Evolutionary conservation across 2,888 invertebrate species (phyloP).

Genomic region (Colletes collaris): DNA sequence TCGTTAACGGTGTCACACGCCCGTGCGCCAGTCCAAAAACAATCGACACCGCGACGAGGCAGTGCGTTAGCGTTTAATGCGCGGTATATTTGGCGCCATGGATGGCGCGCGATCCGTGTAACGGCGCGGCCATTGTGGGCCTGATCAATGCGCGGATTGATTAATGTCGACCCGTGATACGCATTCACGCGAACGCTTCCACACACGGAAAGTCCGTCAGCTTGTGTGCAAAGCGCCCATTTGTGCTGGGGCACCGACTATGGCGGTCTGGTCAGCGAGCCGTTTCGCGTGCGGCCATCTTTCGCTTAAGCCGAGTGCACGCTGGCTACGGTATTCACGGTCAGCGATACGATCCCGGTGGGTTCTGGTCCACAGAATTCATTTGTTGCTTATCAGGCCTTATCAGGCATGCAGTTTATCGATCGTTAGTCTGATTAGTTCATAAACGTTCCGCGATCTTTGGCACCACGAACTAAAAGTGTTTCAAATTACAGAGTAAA

Average conservation of each 20-base stretch:
- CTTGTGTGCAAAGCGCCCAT: too few species aligned
- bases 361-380: not conserved
- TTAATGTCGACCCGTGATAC: slow-evolving; percentile 70
- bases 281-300: slow-evolving; percentile 56
- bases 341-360: not conserved
- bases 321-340: not conserved
- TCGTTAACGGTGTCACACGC: too few species aligned
- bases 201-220: slow-evolving; percentile 22
- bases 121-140: slow-evolving; percentile 68
- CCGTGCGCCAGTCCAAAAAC: too few species aligned
- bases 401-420: too few species aligned
- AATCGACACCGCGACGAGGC: too few species aligned
- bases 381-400: not conserved
- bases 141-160: slow-evolving; percentile 75
- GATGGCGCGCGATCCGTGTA: slow-evolving; percentile 56
- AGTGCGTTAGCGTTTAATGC: slow-evolving; percentile 57
- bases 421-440: not conserved
- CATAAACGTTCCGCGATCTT: too few species aligned
- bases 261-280: slow-evolving; percentile 66
- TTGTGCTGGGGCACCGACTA: slow-evolving; percentile 44
- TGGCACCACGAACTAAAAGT: too few species aligned
- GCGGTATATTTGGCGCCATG: slow-evolving; percentile 40
- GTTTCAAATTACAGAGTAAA: too few species aligned
- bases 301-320: not conserved
- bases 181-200: slow-evolving; percentile 46